These are phyloP conservation scores for Solenopsis fugax DNA, from an alignment of 1,140 invertebrate species.

Conservation along the genomic window DNA sequence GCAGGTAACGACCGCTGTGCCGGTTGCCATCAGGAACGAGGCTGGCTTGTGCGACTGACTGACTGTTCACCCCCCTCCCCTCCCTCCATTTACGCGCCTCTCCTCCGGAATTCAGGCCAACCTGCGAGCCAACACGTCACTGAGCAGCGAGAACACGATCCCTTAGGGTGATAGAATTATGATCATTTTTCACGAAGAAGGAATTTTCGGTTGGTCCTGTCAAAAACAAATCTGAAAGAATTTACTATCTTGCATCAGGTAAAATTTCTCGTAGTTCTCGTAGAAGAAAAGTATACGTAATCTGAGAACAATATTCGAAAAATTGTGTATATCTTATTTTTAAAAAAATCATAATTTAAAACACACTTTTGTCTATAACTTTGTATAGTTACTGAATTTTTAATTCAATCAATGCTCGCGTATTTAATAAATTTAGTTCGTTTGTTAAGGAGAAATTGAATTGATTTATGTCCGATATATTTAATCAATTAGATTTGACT, in stretches of 20 bases:
- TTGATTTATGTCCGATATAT: neutral
- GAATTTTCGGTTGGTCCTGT: neutral
- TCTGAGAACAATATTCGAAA: neutral
- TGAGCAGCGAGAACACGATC: constrained; percentile 24
- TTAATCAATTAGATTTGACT: neutral
- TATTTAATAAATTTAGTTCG: neutral
- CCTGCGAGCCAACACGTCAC: constrained; percentile 45
- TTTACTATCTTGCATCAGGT: neutral
- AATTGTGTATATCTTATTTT: neutral
- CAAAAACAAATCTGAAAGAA: neutral
- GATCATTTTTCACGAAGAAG: neutral
- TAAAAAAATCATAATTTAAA: neutral
- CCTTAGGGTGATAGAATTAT: neutral
- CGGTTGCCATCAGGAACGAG: constrained; percentile 75
- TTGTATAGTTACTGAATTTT: neutral
- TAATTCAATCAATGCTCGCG: neutral
- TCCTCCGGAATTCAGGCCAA: constrained; percentile 74
- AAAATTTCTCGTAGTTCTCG: neutral
- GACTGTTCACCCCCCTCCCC: constrained; percentile 66
- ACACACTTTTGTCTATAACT: neutral
- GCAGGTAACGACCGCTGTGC: constrained; percentile 72
- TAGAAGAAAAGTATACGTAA: neutral
- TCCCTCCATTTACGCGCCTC: constrained; percentile 37
- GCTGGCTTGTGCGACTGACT: constrained; percentile 70
- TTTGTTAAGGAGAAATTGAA: neutral